Conservation (phyloP, 1,140 invertebrate genomes). For the Leptoteleia sp. region DNA sequence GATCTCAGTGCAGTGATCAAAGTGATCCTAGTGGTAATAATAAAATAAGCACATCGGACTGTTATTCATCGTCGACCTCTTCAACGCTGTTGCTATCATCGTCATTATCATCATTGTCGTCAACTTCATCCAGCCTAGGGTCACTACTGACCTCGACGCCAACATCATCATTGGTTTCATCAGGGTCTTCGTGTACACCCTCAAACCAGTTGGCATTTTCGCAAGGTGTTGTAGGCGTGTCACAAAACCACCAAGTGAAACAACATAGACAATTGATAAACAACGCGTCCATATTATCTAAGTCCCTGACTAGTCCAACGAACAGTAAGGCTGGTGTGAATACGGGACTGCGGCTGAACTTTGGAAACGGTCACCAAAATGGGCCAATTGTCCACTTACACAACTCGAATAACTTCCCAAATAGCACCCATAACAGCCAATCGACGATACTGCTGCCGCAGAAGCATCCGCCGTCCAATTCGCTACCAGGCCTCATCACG, state of each 20-base stretch:
- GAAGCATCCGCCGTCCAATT: conserved; percentile 78
- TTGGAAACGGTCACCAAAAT: conserved; percentile 79
- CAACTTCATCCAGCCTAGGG: conserved; percentile 4
- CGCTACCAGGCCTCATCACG: conserved; percentile 76
- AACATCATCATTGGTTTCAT: conserved; percentile 22
- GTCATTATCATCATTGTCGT: conserved; percentile 22
- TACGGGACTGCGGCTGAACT: conserved; percentile 73
- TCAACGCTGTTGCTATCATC: conserved; percentile 28
- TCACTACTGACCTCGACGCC: conserved; percentile 1
- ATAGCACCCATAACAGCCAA: conserved; percentile 77
- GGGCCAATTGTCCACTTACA: conserved; percentile 70
- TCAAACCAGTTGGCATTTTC: conserved; percentile 3
- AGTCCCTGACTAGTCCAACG: conserved; percentile 79
- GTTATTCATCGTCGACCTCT: conserved; percentile 42
- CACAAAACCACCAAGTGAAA: conserved; percentile 67
- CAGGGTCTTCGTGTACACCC: conserved; percentile 3
- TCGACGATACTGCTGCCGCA: conserved; percentile 73
- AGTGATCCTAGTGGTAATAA: conserved; percentile 73
- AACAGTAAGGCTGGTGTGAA: conserved; percentile 71
- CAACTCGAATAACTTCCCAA: conserved; percentile 75
- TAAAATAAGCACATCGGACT: conserved; percentile 71
- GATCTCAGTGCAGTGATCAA: conserved; percentile 74
- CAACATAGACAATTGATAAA: conserved; percentile 73
- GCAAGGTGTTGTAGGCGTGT: conserved; percentile 46
- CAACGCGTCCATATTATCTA: conserved; percentile 77